Evolutionary conservation across 2,888 invertebrate species (phyloP), one percentile per base, ranked within the genome.

Genomic region (Disparrhopalites patrizii): DNA sequence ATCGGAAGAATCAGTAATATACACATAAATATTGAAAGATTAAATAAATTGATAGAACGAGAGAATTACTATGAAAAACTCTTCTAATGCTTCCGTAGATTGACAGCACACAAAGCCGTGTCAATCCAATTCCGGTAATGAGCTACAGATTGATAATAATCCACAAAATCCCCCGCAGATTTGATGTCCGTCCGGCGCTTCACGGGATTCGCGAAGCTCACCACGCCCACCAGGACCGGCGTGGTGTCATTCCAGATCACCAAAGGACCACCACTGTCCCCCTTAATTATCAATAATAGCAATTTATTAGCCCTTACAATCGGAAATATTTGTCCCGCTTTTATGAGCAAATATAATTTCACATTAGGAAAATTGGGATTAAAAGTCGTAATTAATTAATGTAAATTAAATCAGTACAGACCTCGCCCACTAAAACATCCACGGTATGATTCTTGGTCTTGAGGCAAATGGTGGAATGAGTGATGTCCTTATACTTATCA

Each of bases 71-170:
- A n/a, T n/a, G n/a, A n/a, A n/a, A n/a, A n/a, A n/a, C n/a, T n/a
- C n/a, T n/a, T n/a, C n/a, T n/a, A n/a, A n/a, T n/a, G n/a, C n/a
- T 52, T 25, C 20, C 52, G 2, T 10, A 54, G 2, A n/a, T n/a
- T n/a, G n/a, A n/a, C n/a, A 3, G 31, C 31, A 54, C 54, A 27
- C 18, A 60, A 7, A 20, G 47, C 15, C 18, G 31, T 28, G 23
- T 74, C 69, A 60, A 74, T 72, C 74, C 74, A 74, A 13, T 47
- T 38, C n/a, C 68, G 60, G 28, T 64, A 72, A 38, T 69, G 70
- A 2, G 69, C 47, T 2, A 74, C 72, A 3, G 68, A 70, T 5
- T 70, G 65, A 60, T 62, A 74, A 47, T 64, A 74, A 33, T 74
- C 74, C 1, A 71, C 61, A 33, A 66, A 69, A 20, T 56, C 63